Evolutionary conservation across 92 coral and sea anemone species (phyloP).

Genomic region (Siderastrea radians): DNA sequence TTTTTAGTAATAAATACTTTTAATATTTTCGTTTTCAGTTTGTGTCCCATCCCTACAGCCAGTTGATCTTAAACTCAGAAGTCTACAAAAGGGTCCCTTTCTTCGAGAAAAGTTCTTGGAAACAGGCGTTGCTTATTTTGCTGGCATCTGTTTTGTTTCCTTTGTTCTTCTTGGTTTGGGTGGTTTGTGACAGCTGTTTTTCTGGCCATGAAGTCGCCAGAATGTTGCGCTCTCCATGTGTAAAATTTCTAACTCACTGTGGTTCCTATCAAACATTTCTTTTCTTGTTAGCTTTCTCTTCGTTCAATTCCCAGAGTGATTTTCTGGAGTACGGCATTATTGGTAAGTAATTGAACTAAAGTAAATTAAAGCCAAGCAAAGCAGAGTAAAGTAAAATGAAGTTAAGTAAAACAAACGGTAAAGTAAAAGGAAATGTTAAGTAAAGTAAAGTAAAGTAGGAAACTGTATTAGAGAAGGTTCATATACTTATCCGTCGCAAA

Average conservation of each 20-base stretch:
- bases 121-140: constrained; percentile 20
- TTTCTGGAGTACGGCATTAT: background rate
- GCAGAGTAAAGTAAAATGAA: no score
- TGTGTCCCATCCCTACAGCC: constrained; percentile 91
- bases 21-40: constrained; percentile 59
- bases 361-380: no score
- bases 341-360: background rate
- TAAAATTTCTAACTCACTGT: constrained; percentile 78
- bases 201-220: constrained; percentile 51
- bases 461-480: no score
- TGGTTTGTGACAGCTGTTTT: constrained; percentile 50
- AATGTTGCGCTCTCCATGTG: constrained; percentile 70
- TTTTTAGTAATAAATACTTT: background rate
- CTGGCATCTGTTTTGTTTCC: constrained; percentile 54
- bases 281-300: constrained; percentile 28
- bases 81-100: constrained; percentile 64
- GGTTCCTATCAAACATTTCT: constrained; percentile 78
- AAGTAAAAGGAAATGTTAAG: no score
- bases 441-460: no score
- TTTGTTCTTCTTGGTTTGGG: constrained; percentile 66
- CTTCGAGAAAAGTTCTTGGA: constrained; percentile 65
- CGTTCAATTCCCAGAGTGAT: background rate
- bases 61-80: constrained; percentile 84
- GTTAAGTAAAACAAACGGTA: no score
- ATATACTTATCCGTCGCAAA: no score